Percentiles rank a stretch among this genome's conserved stretches.
phyloP scores from a whole-genome alignment of 2,113 vertebrate species.

The Sialia sialis region DNA sequence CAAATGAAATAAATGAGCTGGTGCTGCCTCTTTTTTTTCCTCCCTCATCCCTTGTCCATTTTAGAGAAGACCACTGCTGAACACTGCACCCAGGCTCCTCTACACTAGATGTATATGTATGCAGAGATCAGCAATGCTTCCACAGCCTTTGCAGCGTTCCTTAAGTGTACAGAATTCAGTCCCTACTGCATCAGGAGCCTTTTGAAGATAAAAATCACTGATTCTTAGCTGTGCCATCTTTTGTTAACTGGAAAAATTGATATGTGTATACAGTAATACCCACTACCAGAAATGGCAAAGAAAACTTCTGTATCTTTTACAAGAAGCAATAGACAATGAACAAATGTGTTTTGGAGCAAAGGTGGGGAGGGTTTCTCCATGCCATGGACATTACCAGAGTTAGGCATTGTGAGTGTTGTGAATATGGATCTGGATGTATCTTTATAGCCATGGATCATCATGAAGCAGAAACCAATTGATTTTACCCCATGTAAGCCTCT shows the following conservation, averaged over 20 bases:
- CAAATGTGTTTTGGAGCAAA: not conserved
- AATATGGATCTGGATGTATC: not conserved
- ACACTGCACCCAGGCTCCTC: not conserved
- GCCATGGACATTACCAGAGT: not conserved
- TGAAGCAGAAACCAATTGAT: not conserved
- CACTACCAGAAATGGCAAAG: not conserved
- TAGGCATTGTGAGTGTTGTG: not conserved
- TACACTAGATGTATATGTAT: not conserved
- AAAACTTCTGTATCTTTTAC: not conserved
- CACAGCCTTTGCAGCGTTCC: not conserved
- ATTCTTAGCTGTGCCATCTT: not conserved
- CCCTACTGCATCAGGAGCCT: not conserved
- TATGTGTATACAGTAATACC: not conserved
- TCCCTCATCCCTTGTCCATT: not conserved
- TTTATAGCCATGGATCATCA: not conserved
- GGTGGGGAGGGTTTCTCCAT: not conserved
- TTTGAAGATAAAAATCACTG: not conserved
- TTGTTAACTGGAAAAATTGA: not conserved
- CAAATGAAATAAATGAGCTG: not conserved
- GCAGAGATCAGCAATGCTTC: not conserved
- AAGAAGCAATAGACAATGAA: not conserved
- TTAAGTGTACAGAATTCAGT: not conserved
- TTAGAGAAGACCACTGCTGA: not conserved
- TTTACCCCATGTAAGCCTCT: not conserved
- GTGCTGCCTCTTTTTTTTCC: not conserved